phyloP scores from a whole-genome alignment of 2,113 vertebrate genomes.

The Mesitornis unicolor region DNA sequence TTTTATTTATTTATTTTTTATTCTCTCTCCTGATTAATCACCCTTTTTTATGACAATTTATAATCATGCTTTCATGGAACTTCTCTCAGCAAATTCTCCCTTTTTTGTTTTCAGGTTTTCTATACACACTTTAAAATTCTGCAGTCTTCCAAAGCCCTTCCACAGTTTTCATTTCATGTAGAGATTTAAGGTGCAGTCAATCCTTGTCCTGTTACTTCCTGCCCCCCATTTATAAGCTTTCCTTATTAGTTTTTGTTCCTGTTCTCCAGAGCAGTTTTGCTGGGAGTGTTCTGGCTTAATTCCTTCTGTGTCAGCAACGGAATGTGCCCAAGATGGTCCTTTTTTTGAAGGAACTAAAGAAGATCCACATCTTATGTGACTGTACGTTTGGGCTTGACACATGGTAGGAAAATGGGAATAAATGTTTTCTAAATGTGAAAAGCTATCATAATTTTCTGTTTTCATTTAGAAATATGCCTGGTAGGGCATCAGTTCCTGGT shows the following conservation, averaged over 20 bases:
- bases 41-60: neutral
- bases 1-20: too few species aligned
- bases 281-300: neutral
- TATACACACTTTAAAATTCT: neutral
- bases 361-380: neutral
- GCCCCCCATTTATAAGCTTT: neutral
- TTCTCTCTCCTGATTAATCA: neutral
- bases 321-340: neutral
- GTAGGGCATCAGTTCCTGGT: too few species aligned
- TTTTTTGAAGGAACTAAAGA: neutral
- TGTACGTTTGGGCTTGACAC: neutral
- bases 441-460: neutral
- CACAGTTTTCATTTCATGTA: neutral
- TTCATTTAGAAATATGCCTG: neutral
- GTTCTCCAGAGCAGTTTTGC: neutral
- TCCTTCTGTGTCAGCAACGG: neutral
- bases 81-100: neutral
- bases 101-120: neutral
- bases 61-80: neutral
- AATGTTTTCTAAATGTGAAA: neutral
- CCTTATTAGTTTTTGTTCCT: neutral
- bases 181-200: neutral
- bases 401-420: neutral
- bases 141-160: neutral
- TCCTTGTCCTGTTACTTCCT: neutral